Percentiles rank a stretch among this genome's conserved stretches.
These are phyloP conservation scores for Malurus splendens DNA, from an alignment of 2,797 vertebrate species.

Conservation along the genomic window DNA sequence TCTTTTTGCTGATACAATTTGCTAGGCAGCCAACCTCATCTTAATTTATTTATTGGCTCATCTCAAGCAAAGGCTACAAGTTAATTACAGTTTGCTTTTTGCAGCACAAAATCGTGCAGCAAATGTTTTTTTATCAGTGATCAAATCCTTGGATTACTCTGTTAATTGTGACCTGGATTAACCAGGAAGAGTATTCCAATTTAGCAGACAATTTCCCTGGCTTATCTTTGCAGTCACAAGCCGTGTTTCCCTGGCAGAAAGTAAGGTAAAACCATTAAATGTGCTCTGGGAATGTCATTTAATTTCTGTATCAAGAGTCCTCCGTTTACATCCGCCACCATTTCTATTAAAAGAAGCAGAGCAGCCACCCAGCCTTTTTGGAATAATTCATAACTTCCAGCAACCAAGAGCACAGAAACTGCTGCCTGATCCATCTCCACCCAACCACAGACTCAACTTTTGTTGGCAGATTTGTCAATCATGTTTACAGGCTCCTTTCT, in stretches of 20 bases:
- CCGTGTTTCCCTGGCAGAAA: neutral
- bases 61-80: neutral
- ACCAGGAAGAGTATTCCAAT: neutral
- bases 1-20: neutral
- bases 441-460: neutral
- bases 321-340: neutral
- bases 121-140: conserved; percentile 1
- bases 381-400: conserved; percentile 27
- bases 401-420: neutral
- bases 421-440: neutral
- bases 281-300: neutral
- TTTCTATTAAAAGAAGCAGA: neutral
- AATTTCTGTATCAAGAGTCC: neutral
- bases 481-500: conserved; percentile 4
- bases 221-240: neutral
- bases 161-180: neutral
- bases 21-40: neutral
- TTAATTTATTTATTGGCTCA: conserved; percentile 34
- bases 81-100: conserved; percentile 25
- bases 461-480: conserved; percentile 49
- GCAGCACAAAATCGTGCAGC: neutral
- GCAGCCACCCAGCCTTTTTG: neutral
- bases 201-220: neutral
- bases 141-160: neutral
- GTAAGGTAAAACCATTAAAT: neutral